These are phyloP conservation scores for Mustelus asterias DNA, from an alignment of 2,113 vertebrate genomes.

Conservation along the genomic window DNA sequence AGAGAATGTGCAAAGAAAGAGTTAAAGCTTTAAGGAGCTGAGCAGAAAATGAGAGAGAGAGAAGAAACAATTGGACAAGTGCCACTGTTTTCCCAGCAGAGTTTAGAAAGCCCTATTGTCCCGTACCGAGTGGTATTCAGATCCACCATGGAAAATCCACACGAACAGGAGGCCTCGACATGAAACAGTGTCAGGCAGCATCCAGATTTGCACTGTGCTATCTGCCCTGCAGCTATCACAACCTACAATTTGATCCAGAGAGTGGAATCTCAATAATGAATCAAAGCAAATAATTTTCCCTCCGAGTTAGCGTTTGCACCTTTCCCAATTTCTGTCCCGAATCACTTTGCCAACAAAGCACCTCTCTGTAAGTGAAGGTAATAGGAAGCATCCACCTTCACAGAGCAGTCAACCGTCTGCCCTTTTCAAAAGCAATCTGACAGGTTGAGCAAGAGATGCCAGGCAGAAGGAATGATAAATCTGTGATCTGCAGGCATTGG, in stretches of 20 bases:
- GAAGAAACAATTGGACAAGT: neutral
- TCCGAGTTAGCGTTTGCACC: neutral
- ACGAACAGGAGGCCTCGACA: neutral
- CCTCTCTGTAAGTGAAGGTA: neutral
- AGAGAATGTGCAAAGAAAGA: neutral
- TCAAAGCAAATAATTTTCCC: neutral
- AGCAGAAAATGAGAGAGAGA: neutral
- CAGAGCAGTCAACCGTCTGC: neutral
- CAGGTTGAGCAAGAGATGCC: neutral
- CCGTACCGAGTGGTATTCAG: neutral
- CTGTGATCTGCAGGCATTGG: neutral
- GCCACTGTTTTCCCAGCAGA: neutral
- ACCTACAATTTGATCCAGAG: constrained; percentile 8
- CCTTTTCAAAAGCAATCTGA: neutral
- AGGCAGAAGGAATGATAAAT: neutral
- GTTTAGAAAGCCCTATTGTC: neutral
- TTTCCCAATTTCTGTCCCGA: neutral
- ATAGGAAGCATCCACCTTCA: neutral
- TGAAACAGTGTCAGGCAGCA: neutral
- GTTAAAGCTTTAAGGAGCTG: neutral
- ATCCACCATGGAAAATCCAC: neutral
- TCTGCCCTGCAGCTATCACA: neutral
- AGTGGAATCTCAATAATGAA: neutral
- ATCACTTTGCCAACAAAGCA: neutral
- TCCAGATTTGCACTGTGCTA: neutral